Conservation (phyloP, 2,113 vertebrate species). For the Pteruthius melanotis region DNA sequence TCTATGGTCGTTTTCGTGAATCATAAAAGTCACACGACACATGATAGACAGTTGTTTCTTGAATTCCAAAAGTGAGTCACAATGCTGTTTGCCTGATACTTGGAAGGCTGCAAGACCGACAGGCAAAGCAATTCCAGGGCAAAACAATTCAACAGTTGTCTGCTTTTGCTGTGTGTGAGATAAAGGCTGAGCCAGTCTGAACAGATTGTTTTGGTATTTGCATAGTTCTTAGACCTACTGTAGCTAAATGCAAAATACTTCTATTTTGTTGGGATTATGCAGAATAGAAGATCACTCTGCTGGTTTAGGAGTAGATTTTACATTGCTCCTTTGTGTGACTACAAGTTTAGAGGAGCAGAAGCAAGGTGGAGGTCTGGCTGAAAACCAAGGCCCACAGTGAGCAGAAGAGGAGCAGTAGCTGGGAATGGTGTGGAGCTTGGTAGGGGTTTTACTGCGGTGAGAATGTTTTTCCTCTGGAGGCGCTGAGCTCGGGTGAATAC, state of each 20-base stretch:
- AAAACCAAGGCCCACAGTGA: background rate
- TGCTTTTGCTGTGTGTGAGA: background rate
- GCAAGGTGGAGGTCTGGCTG: background rate
- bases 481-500: background rate
- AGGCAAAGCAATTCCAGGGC: background rate
- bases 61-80: constrained; percentile 41
- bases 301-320: background rate
- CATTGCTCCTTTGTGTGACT: rapidly evolving
- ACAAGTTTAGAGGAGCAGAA: background rate
- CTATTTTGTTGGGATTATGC: background rate
- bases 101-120: background rate
- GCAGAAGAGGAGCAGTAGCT: background rate
- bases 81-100: background rate
- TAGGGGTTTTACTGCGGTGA: background rate
- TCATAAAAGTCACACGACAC: constrained; percentile 11
- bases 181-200: background rate
- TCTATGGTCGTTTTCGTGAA: background rate
- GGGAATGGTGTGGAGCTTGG: background rate
- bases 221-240: background rate
- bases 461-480: background rate
- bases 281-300: background rate
- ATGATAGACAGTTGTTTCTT: background rate
- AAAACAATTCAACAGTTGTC: constrained; percentile 14
- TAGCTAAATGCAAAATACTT: background rate
- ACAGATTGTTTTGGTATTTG: background rate